Percentiles rank a stretch among this genome's conserved stretches.
Evolutionary conservation across 2,113 vertebrate genomes (phyloP).

Genomic region (Grammomys surdaster): DNA sequence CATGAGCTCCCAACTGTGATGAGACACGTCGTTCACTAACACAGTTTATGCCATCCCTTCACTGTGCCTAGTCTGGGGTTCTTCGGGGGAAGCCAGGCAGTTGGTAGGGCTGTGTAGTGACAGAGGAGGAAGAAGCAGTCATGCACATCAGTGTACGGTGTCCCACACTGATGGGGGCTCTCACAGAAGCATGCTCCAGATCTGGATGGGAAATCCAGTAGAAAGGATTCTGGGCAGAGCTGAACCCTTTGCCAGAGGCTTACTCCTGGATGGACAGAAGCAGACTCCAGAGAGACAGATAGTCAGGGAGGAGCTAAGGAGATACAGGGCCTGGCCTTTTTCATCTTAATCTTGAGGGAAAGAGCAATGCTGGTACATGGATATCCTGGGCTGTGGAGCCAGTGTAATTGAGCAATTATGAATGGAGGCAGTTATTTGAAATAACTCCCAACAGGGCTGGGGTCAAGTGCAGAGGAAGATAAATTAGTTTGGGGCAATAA

Average conservation of each 20-base stretch:
- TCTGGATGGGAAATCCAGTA: not conserved
- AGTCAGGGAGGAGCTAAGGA: not conserved
- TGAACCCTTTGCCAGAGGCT: not conserved
- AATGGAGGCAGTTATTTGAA: constrained; percentile 61
- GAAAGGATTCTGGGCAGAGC: not conserved
- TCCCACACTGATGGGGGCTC: not conserved
- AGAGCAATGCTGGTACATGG: constrained; percentile 1
- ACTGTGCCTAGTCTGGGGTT: not conserved
- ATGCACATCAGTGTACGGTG: not conserved
- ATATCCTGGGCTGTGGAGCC: constrained; percentile 28
- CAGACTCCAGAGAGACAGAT: not conserved
- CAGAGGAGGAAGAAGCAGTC: not conserved
- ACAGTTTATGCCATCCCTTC: not conserved
- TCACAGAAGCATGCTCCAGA: not conserved
- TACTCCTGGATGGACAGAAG: not conserved
- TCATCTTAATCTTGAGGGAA: constrained; percentile 34
- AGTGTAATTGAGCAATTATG: constrained; percentile 45
- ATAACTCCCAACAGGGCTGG: constrained; percentile 57
- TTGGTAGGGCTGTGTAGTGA: not conserved
- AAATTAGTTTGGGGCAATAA: constrained; percentile 73
- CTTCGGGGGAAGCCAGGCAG: not conserved
- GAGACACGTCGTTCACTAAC: not conserved
- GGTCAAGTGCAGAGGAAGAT: constrained; percentile 68
- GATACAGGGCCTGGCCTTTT: constrained; percentile 21
- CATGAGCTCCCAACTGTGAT: not conserved